Evolutionary conservation across 2,888 invertebrate genomes (phyloP), one percentile per base, ranked within the genome.

Genomic region (Mactromeris polynyma): DNA sequence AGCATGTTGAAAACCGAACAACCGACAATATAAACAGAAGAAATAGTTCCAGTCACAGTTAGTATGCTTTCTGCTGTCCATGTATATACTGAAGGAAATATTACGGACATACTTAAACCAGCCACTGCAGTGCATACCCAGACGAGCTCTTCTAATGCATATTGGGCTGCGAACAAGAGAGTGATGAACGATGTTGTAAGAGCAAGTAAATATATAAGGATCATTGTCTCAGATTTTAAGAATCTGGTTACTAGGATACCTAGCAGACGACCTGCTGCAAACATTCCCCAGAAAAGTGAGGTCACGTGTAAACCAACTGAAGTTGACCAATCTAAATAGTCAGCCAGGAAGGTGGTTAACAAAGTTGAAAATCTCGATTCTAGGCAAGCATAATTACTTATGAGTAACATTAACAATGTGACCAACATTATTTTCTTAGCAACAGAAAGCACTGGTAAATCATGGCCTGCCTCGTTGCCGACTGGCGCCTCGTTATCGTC

Each of bases 241-340:
- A 95, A 95, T 21, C 94, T 94, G 0, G 96, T 95, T 31, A 96
- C 91, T 82, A 96, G 94, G 31, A 97, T 96, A 77, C 96, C 96
- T 1, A 95, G 88, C 81, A 96, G 95, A n/a, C 97, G 94, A 4
- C 94, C 95, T 2, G 94, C 92, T 3, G 97, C 96, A 93, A 97
- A 97, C 4, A 96, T 93, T 0, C 96, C 96, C 97, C 97, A 97
- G 91, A 96, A 97, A 0, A 96, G 93, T 14, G 97, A 96, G 0
- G 96, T 95, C 6, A 97, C 87, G 33, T 94, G 93, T 0, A 96
- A 94, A 1, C 96, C 96, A 14, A 93, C 91, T 0, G 94, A 85
- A 77, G 96, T 95, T 6, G 94, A 90, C 93, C 96, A 94, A 19
- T 93, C 90, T 7, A 96, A 93, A 86, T 95, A 92, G 31, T 95